A percentile compares a stretch with the other conserved stretches of the same genome.
Conservation (phyloP, 2,888 invertebrate species). For the Cantharis rufa region DNA sequence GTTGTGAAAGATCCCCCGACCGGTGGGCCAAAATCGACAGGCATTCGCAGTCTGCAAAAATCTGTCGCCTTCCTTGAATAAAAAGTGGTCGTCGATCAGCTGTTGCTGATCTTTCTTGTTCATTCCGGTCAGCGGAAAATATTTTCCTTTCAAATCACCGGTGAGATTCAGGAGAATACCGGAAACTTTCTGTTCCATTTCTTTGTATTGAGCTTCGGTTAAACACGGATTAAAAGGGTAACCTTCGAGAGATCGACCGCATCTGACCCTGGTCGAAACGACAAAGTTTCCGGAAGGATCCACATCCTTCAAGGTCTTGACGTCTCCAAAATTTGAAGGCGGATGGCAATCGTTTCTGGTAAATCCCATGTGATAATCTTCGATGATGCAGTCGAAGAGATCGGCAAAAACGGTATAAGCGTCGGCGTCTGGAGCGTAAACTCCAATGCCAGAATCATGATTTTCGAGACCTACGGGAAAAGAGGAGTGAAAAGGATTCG, state of each 20-base stretch:
- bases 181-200: conserved; percentile 62
- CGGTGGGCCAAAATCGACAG: conserved; percentile 92
- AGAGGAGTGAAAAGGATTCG: not conserved
- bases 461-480: conserved; percentile 62
- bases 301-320: conserved; percentile 59
- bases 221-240: conserved; percentile 73
- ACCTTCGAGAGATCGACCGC: conserved; percentile 64
- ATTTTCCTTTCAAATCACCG: conserved; percentile 86
- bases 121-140: conserved; percentile 92
- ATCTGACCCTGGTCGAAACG: conserved; percentile 69
- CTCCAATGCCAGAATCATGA: conserved; percentile 67
- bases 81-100: conserved; percentile 94
- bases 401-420: conserved; percentile 67
- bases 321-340: conserved; percentile 64
- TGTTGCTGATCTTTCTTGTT: conserved; percentile 90
- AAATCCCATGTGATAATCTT: conserved; percentile 70
- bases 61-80: conserved; percentile 94
- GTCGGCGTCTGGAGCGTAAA: conserved; percentile 71
- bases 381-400: conserved; percentile 71
- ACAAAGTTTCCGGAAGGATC: conserved; percentile 65
- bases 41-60: conserved; percentile 89
- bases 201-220: conserved; percentile 65
- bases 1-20: conserved; percentile 94
- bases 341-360: conserved; percentile 63
- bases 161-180: conserved; percentile 45